These are phyloP conservation scores for Dolichallabes microphthalmus DNA, from an alignment of 2,113 vertebrate genomes.

Conservation along the genomic window DNA sequence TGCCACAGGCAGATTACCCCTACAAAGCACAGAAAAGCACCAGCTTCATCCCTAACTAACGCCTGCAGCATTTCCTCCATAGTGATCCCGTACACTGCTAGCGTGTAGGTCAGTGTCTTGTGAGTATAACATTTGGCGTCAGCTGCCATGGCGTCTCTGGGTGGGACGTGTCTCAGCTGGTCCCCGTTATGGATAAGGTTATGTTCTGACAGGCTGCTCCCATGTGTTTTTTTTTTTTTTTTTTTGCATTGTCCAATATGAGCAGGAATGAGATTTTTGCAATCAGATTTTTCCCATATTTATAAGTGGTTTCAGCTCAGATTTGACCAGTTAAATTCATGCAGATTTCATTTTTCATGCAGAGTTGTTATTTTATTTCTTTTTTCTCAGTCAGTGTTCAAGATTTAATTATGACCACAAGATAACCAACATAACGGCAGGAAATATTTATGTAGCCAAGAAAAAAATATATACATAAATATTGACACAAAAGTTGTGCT, in stretches of 20 bases:
- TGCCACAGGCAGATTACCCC: constrained; percentile 39
- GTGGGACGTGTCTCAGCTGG: constrained; percentile 15
- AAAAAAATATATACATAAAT: not conserved
- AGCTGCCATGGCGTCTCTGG: constrained; percentile 23
- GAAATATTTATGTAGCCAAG: not conserved
- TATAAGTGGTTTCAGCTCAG: not conserved
- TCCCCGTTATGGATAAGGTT: not conserved
- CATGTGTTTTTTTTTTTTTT: not conserved
- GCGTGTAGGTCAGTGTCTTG: not conserved
- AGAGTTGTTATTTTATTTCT: not conserved
- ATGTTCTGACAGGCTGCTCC: constrained; percentile 9
- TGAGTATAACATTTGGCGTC: constrained; percentile 20
- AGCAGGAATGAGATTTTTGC: not conserved
- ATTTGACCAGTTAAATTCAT: not conserved
- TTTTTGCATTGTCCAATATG: not conserved
- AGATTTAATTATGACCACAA: not conserved
- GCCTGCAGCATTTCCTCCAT: not conserved
- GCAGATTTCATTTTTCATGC: not conserved
- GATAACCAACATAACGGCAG: not conserved
- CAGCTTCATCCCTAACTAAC: not conserved
- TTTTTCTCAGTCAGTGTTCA: not conserved
- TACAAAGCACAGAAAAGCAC: not conserved
- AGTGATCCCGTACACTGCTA: not conserved
- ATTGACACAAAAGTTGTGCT: not conserved
- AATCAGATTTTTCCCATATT: not conserved